A percentile compares a stretch with the other conserved stretches of the same genome.
Evolutionary conservation across 37 sponge, comb jelly and placozoan species (phyloP).

Genomic region (Halichondria panicea): DNA sequence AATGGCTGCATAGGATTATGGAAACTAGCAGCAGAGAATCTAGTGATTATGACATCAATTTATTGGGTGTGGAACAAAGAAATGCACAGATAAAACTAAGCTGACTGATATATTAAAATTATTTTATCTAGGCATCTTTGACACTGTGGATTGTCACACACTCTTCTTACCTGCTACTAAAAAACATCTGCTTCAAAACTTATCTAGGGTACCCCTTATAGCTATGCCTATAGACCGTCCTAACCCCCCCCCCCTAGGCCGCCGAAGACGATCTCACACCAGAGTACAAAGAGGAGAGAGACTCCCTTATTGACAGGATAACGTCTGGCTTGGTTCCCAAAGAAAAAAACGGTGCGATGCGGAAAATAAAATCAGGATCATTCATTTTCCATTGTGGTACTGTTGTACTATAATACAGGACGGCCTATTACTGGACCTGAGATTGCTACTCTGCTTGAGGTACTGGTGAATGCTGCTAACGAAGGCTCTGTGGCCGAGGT

Average conservation of each 20-base stretch:
- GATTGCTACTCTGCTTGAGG: slow-evolving; percentile 78
- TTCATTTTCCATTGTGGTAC: neutral
- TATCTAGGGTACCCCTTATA: slow-evolving; percentile 49
- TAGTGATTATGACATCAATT: slow-evolving; percentile 76
- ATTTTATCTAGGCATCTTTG: slow-evolving; percentile 76
- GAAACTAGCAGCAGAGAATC: slow-evolving; percentile 65
- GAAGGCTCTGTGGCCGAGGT: slow-evolving; percentile 88
- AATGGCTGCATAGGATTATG: slow-evolving; percentile 87
- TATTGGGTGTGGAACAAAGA: slow-evolving; percentile 48
- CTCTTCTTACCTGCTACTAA: slow-evolving; percentile 84
- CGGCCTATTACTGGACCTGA: slow-evolving; percentile 82
- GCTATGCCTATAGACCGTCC: no score
- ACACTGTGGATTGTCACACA: slow-evolving; percentile 80
- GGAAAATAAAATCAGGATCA: neutral
- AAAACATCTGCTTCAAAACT: slow-evolving; percentile 75
- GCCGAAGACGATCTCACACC: slow-evolving; percentile 79
- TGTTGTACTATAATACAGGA: slow-evolving; percentile 10
- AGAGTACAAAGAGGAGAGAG: slow-evolving; percentile 86
- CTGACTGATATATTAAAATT: neutral
- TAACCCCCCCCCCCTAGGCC: no score
- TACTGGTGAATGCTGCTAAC: slow-evolving; percentile 91
- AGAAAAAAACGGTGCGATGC: slow-evolving; percentile 79
- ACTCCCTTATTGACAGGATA: slow-evolving; percentile 47
- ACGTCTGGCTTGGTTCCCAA: slow-evolving; percentile 67
- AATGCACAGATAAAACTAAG: neutral